phyloP scores from a whole-genome alignment of 2,888 invertebrate species.

The Nomada ruficornis region DNA sequence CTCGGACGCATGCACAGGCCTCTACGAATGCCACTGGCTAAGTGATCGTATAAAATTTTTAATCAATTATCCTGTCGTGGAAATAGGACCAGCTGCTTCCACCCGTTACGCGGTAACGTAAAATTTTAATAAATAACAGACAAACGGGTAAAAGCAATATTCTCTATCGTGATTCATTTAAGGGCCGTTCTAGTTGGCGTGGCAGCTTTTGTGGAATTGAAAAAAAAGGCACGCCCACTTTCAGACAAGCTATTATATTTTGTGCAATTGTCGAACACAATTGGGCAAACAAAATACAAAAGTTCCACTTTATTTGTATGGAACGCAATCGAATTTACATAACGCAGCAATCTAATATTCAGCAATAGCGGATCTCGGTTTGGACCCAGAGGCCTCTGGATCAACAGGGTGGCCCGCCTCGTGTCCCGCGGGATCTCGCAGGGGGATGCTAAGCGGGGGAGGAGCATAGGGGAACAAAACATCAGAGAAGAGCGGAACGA shows the following conservation, averaged over 20 bases:
- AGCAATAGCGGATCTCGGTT: not conserved
- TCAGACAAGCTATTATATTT: no score
- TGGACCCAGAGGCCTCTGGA: not conserved
- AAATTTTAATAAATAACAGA: not conserved
- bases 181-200: no score
- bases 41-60: conserved; percentile 35
- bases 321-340: not conserved
- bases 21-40: not conserved
- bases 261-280: no score
- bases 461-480: conserved; percentile 21
- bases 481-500: conserved; percentile 18
- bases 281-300: no score
- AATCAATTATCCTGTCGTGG: conserved; percentile 13
- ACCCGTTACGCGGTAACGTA: not conserved
- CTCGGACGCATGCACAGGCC: not conserved
- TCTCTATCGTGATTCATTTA: no score
- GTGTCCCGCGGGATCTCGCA: conserved; percentile 1
- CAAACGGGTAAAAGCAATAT: no score
- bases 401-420: conserved; percentile 11
- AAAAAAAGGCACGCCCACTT: no score
- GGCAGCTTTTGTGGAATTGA: no score
- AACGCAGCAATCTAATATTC: not conserved
- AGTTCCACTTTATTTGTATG: no score
- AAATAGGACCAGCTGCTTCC: not conserved
- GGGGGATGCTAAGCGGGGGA: conserved; percentile 28